Conservation (phyloP, 2,888 invertebrate species). For the Tryphoninae sp. region DNA sequence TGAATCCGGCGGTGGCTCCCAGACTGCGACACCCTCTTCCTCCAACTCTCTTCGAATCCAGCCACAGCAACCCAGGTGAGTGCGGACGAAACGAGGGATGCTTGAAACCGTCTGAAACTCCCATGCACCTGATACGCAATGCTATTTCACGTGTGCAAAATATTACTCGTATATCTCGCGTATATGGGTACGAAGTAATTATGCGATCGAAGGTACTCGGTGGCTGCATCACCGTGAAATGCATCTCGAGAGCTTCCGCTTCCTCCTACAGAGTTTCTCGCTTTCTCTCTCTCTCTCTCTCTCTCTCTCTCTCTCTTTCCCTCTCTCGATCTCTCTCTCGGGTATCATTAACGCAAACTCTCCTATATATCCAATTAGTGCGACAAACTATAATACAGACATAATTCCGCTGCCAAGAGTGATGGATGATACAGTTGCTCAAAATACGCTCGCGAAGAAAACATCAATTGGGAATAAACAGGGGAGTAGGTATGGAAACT, state of each 20-base stretch:
- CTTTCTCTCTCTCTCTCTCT: no score
- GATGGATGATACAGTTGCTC: background rate
- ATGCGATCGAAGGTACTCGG: conserved; percentile 36
- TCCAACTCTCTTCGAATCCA: conserved; percentile 1
- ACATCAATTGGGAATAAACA: background rate
- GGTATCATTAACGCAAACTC: conserved; percentile 34
- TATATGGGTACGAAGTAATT: conserved; percentile 20
- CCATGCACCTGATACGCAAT: conserved; percentile 44
- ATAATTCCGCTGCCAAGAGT: background rate
- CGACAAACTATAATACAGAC: background rate
- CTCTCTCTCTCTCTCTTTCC: background rate
- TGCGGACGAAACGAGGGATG: background rate
- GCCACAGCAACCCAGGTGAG: conserved; percentile 39
- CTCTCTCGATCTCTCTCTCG: background rate
- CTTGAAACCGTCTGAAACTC: conserved; percentile 45
- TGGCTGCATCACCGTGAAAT: conserved; percentile 14
- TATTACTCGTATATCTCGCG: conserved; percentile 5
- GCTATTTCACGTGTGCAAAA: conserved; percentile 3
- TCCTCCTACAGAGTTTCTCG: conserved; percentile 6
- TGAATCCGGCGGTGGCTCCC: background rate
- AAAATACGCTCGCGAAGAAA: background rate
- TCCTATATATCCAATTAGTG: conserved; percentile 36
- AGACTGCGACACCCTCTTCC: conserved; percentile 25
- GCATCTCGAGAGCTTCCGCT: conserved; percentile 29
- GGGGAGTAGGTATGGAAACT: no score